Conservation (phyloP, 2,888 invertebrate species). For the Cataglyphis rosenhaueri region DNA sequence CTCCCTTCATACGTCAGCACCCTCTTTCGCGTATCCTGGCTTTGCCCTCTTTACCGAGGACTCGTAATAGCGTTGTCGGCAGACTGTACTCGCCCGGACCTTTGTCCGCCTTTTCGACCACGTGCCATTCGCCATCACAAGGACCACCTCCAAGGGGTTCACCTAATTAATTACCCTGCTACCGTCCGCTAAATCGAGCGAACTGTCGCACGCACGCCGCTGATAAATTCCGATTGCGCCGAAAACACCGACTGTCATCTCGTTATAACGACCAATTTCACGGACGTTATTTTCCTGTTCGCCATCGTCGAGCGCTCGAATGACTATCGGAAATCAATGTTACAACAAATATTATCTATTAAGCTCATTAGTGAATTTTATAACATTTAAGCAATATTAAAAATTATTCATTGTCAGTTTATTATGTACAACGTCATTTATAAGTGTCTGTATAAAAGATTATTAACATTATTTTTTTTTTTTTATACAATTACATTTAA, state of each 20-base stretch:
- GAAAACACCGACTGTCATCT: constrained; percentile 51
- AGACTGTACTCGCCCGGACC: constrained; percentile 62
- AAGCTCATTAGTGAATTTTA: constrained; percentile 25
- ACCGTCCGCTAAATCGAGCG: constrained; percentile 67
- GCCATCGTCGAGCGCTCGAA: not conserved
- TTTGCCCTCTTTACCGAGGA: constrained; percentile 61
- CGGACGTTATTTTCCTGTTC: constrained; percentile 21
- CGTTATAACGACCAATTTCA: constrained; percentile 33
- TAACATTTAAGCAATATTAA: not conserved
- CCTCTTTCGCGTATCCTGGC: constrained; percentile 31
- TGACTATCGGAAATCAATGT: not conserved
- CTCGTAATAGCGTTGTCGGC: constrained; percentile 62
- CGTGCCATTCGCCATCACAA: constrained; percentile 64
- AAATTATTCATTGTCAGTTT: not conserved
- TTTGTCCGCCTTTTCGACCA: constrained; percentile 72
- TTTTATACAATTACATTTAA: not conserved
- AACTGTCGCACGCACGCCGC: constrained; percentile 75
- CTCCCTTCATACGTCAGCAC: not conserved
- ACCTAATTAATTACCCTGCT: constrained; percentile 76
- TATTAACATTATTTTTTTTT: not conserved
- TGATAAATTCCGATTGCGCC: constrained; percentile 73
- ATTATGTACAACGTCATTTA: not conserved
- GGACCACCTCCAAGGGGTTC: constrained; percentile 54
- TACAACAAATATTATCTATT: not conserved
- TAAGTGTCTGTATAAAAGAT: not conserved